Base-by-base conservation (phyloP, 2,797 vertebrate genomes). In the Notolabrus celidotus region DNA sequence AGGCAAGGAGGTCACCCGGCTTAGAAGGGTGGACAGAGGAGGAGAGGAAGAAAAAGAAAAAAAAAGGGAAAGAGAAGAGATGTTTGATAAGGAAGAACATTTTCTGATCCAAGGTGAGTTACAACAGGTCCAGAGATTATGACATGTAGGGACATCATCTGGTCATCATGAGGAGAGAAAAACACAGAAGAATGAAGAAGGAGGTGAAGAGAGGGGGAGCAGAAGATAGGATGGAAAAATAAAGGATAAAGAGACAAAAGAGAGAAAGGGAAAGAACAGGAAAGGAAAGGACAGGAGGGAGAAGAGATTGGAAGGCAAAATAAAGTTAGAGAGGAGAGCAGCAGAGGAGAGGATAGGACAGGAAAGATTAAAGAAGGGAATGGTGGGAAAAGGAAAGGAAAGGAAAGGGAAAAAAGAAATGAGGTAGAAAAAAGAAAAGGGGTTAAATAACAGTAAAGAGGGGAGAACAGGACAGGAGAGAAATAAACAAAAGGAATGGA, bases 1-100 rank as follows among this genome's bases (percentile, higher is more conserved):
- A 85, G 80, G 86, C 80, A 68, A 72, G 83, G 84, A 65, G 88
- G 86, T 90, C 83, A 86, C 57, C 53, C 83, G 15, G 77, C 19
- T n/a, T 86, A 86, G 78, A 74, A 85, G 77, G 65, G 77, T 52
- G 63, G 67, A 67, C 29, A 33, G 62, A 69, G 50, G 62, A 74
- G 67, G 71, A 73, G 73, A 71, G 46, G 49, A 10, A 10, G 51
- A 55, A 50, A 60, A 67, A 33, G 45, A 31, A 59, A 67, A 33
- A 45, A 31, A 59, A 74, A 68, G 29, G 36, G 42, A 45, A 51
- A 74, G 67, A 67, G 66, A 54, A 69, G 71, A 83, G 56, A 72
- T 58, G 73, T 70, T 65, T 68, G 54, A 70, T 63, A 51, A 72
- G 68, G 58, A 51, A 4, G 3, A 27, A 3, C 6, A 1, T 70